These are phyloP conservation scores for Emmelina monodactyla DNA, from an alignment of 2,888 invertebrate genomes.

Conservation along the genomic window DNA sequence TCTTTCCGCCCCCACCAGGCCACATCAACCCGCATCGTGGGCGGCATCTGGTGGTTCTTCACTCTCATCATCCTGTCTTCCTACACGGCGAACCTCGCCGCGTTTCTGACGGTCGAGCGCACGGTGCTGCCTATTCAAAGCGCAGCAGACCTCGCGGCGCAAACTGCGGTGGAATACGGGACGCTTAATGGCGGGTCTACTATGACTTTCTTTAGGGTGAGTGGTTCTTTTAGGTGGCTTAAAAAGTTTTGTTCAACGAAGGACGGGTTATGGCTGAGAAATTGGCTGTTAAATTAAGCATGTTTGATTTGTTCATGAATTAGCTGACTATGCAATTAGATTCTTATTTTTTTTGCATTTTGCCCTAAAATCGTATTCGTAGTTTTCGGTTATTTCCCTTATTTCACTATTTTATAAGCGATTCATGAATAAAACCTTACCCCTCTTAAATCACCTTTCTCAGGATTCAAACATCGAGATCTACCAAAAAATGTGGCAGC, in stretches of 20 bases:
- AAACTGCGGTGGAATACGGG: constrained; percentile 93
- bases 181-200: constrained; percentile 94
- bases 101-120: constrained; percentile 96
- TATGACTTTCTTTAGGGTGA: constrained; percentile 95
- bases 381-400: no score
- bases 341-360: no score
- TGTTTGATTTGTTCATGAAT: no score
- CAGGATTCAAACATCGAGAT: constrained; percentile 90
- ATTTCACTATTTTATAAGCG: no score
- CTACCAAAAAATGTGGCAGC: constrained; percentile 95
- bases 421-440: not conserved
- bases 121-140: constrained; percentile 96
- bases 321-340: no score
- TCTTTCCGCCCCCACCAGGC: no score
- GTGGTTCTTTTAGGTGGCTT: no score
- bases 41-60: constrained; percentile 99
- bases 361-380: no score
- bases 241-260: no score
- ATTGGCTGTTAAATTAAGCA: no score
- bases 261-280: no score
- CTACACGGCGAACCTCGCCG: constrained; percentile 97
- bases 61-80: constrained; percentile 98
- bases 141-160: constrained; percentile 93
- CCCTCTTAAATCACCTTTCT: constrained; percentile 8
- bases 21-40: constrained; percentile 92